Conservation (phyloP, 2,113 vertebrate genomes). For the Pseudorectes ferrugineus region DNA sequence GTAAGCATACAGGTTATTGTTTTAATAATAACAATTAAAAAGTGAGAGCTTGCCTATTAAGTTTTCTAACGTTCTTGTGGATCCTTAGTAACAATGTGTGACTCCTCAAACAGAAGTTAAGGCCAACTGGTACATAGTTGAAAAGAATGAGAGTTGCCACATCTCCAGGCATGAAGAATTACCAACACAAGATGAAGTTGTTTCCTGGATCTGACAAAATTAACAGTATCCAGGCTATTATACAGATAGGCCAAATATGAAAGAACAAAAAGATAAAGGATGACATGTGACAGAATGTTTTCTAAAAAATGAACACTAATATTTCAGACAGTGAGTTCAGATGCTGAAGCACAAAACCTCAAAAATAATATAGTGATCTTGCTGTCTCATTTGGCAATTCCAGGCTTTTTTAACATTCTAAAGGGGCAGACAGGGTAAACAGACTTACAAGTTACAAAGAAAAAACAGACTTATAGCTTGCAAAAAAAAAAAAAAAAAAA, state of each 20-base stretch:
- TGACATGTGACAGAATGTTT: background rate
- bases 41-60: slow-evolving; percentile 26
- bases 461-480: background rate
- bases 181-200: background rate
- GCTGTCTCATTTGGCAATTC: slow-evolving; percentile 17
- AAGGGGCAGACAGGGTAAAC: background rate
- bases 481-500: background rate
- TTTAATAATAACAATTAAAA: slow-evolving; percentile 36
- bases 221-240: slow-evolving; percentile 29
- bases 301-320: slow-evolving; percentile 9
- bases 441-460: background rate
- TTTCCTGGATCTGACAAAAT: slow-evolving; percentile 54
- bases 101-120: slow-evolving; percentile 16
- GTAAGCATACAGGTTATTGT: background rate
- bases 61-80: background rate
- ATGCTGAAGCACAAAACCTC: background rate
- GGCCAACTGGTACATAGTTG: slow-evolving; percentile 15
- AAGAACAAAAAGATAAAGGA: slow-evolving; percentile 19
- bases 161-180: slow-evolving; percentile 21
- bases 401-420: background rate
- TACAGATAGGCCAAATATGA: slow-evolving; percentile 19
- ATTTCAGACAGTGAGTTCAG: slow-evolving; percentile 3
- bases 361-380: background rate
- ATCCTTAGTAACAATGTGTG: background rate
- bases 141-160: slow-evolving; percentile 28